A percentile compares a stretch with the other conserved stretches of the same genome.
Evolutionary conservation across 2,113 vertebrate species (phyloP).

Genomic region (Dasyprocta punctata): DNA sequence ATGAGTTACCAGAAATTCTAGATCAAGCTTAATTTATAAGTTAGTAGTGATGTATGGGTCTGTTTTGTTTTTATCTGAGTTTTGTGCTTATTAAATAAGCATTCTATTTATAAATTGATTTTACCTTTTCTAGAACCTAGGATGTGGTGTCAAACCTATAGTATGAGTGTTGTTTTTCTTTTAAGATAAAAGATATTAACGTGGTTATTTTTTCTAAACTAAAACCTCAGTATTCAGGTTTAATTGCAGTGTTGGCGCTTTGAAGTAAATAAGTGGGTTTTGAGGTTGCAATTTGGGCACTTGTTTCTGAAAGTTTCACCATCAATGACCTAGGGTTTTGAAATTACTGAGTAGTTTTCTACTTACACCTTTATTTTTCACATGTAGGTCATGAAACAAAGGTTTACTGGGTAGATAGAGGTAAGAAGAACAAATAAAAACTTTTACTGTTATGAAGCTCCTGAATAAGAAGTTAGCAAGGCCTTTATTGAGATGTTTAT

Average conservation of each 20-base stretch:
- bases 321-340: background rate
- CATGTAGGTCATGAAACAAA: background rate
- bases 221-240: background rate
- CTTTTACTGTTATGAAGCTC: background rate
- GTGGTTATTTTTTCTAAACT: background rate
- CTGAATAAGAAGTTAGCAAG: background rate
- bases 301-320: background rate
- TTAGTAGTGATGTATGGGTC: background rate
- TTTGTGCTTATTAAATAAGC: background rate
- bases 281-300: background rate
- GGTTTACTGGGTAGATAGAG: background rate
- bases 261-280: background rate
- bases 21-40: background rate
- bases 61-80: background rate
- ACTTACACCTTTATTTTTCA: background rate
- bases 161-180: background rate
- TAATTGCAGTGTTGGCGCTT: background rate
- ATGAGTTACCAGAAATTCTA: background rate
- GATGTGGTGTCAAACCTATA: background rate
- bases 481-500: background rate
- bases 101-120: slow-evolving; percentile 17
- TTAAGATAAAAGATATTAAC: background rate
- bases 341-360: background rate
- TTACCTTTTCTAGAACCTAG: background rate
- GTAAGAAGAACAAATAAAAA: background rate